Evolutionary conservation across 1,140 invertebrate genomes (phyloP).

Genomic region (Sitodiplosis mosellana): DNA sequence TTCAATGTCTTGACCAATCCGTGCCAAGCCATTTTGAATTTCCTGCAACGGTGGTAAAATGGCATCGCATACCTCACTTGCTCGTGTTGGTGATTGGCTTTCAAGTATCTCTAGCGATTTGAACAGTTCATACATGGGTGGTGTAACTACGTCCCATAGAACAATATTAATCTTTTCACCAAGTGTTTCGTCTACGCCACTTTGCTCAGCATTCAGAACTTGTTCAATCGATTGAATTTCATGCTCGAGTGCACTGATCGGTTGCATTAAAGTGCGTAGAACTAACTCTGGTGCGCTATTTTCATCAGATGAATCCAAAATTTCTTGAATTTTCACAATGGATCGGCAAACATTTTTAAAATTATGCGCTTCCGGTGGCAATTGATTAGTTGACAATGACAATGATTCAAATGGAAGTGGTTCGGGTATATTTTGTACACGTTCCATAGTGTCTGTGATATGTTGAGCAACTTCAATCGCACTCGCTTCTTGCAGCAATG

Average conservation of each 20-base stretch:
- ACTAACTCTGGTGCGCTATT: constrained; percentile 5
- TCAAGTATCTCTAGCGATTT: constrained; percentile 27
- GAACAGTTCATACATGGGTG: constrained; percentile 28
- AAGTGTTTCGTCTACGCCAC: constrained; percentile 24
- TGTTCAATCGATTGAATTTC: constrained; percentile 26
- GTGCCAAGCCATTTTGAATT: constrained; percentile 26
- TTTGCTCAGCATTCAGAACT: constrained; percentile 15
- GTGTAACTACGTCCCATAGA: constrained; percentile 28
- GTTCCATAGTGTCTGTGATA: constrained; percentile 22
- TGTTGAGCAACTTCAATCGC: constrained; percentile 28
- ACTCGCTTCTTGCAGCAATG: constrained; percentile 27
- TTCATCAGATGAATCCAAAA: constrained; percentile 9
- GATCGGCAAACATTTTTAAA: constrained; percentile 21
- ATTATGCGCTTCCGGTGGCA: constrained; percentile 25
- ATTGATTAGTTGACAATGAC: constrained; percentile 22
- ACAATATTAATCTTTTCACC: constrained; percentile 30
- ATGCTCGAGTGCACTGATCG: constrained; percentile 24
- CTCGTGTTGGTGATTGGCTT: constrained; percentile 12
- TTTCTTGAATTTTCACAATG: constrained; percentile 25
- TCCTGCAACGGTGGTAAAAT: constrained; percentile 29
- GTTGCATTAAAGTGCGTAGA: constrained; percentile 27
- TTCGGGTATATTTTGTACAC: constrained; percentile 25
- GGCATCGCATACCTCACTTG: constrained; percentile 25
- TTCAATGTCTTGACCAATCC: constrained; percentile 21
- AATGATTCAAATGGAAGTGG: constrained; percentile 28